phyloP scores from a whole-genome alignment of 2,888 invertebrate species.

The Chymomyza fuscimana region DNA sequence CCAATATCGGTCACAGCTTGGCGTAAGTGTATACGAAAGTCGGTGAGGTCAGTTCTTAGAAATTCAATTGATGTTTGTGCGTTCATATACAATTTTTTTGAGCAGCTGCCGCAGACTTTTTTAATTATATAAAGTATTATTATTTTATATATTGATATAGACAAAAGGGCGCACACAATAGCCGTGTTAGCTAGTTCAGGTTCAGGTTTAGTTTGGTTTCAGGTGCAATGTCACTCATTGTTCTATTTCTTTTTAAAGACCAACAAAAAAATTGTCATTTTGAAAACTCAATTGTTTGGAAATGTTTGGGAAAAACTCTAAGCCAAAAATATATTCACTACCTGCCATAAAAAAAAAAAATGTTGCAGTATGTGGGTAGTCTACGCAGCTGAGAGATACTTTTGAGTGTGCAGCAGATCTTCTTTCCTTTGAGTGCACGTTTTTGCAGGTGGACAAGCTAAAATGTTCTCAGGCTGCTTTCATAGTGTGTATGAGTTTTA shows the following conservation, averaged over 20 bases:
- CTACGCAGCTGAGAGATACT: conserved; percentile 46
- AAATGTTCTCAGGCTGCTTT: conserved; percentile 61
- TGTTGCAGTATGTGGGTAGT: conserved; percentile 34
- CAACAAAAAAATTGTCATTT: conserved; percentile 61
- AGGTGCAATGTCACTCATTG: conserved; percentile 58
- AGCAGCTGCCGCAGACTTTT: conserved; percentile 52
- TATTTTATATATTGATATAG: conserved; percentile 15
- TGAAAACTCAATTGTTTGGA: conserved; percentile 67
- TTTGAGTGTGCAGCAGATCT: conserved; percentile 56
- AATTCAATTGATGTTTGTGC: no score
- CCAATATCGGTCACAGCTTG: no score
- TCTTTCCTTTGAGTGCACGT: conserved; percentile 49
- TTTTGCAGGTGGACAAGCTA: conserved; percentile 61
- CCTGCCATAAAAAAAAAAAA: conserved; percentile 40
- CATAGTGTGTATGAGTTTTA: conserved; percentile 62
- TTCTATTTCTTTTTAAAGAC: conserved; percentile 46
- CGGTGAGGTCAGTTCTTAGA: no score
- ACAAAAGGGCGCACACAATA: conserved; percentile 43
- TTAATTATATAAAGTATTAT: conserved; percentile 58
- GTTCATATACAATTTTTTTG: conserved; percentile 16
- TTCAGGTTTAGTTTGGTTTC: conserved; percentile 41
- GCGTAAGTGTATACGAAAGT: no score
- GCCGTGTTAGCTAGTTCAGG: conserved; percentile 21
- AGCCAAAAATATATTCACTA: conserved; percentile 26
- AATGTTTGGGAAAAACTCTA: conserved; percentile 35